Conservation (phyloP, 2,888 invertebrate genomes). For the Himalopsyche kuldschensis region DNA sequence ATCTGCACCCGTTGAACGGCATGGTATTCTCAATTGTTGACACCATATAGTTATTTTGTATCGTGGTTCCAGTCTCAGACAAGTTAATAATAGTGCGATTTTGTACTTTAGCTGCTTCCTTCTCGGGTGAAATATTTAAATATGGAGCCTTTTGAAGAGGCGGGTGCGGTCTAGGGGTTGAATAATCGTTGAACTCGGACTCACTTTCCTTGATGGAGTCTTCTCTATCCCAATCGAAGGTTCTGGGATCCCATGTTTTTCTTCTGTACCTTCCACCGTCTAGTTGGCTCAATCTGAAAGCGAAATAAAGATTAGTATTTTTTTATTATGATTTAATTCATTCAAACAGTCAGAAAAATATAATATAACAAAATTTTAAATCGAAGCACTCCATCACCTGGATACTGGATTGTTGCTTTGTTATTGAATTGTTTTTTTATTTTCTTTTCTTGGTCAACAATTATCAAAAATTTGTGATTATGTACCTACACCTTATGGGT, state of each 20-base stretch:
- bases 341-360: too few relatives aligned
- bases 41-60: conserved; percentile 65
- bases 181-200: conserved; percentile 56
- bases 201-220: conserved; percentile 56
- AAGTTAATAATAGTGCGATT: conserved; percentile 75
- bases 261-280: conserved; percentile 48
- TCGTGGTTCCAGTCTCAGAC: conserved; percentile 71
- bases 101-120: conserved; percentile 55
- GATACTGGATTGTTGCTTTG: too few relatives aligned
- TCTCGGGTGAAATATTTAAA: conserved; percentile 42
- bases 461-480: too few relatives aligned
- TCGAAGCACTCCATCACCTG: too few relatives aligned
- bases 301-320: not conserved
- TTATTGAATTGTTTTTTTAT: too few relatives aligned
- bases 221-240: conserved; percentile 59
- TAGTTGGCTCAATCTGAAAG: conserved; percentile 34
- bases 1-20: conserved; percentile 49
- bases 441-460: too few relatives aligned
- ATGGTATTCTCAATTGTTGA: conserved; percentile 45
- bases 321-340: too few relatives aligned
- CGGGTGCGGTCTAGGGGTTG: conserved; percentile 45
- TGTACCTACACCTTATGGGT: too few relatives aligned
- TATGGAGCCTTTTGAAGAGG: not conserved
- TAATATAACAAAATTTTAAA: too few relatives aligned
- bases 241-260: conserved; percentile 65